Conservation (phyloP, 37 sponge, comb jelly and placozoan species). For the Hexactinellida sp. region DNA sequence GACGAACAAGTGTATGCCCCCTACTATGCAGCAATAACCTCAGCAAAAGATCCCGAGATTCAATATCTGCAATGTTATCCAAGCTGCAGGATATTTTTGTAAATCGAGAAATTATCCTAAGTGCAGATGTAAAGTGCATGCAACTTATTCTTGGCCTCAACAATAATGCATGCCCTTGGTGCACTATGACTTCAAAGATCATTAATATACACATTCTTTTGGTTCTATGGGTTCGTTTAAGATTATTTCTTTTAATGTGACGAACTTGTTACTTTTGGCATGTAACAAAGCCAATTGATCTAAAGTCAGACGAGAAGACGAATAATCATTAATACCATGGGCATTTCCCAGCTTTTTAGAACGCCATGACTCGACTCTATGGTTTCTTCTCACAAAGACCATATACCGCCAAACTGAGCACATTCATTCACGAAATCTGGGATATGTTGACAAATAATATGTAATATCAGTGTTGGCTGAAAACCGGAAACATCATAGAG, state of each 20-base stretch:
- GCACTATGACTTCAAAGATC: slow-evolving; percentile 7
- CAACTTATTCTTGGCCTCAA: slow-evolving; percentile 5
- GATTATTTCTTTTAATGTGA: background rate
- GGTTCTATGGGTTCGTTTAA: background rate
- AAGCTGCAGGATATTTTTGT: background rate
- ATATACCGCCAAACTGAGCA: slow-evolving; percentile 9
- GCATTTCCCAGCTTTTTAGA: background rate
- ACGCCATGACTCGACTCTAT: background rate
- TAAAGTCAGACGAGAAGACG: background rate
- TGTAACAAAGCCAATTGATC: slow-evolving; percentile 9
- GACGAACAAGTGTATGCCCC: background rate
- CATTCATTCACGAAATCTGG: background rate
- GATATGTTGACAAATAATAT: background rate
- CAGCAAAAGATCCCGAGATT: background rate
- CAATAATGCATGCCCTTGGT: slow-evolving; percentile 11
- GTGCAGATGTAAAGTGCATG: slow-evolving; percentile 13
- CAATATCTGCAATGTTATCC: slow-evolving; percentile 1
- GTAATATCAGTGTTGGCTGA: slow-evolving; percentile 16
- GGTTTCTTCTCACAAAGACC: background rate
- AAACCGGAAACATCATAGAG: background rate
- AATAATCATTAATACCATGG: background rate
- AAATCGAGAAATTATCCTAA: slow-evolving; percentile 11
- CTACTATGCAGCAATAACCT: slow-evolving; percentile 2
- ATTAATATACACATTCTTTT: slow-evolving; percentile 10
- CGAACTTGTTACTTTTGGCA: background rate